Base-by-base conservation (phyloP, 2,797 vertebrate species). In the Karalla daura region DNA sequence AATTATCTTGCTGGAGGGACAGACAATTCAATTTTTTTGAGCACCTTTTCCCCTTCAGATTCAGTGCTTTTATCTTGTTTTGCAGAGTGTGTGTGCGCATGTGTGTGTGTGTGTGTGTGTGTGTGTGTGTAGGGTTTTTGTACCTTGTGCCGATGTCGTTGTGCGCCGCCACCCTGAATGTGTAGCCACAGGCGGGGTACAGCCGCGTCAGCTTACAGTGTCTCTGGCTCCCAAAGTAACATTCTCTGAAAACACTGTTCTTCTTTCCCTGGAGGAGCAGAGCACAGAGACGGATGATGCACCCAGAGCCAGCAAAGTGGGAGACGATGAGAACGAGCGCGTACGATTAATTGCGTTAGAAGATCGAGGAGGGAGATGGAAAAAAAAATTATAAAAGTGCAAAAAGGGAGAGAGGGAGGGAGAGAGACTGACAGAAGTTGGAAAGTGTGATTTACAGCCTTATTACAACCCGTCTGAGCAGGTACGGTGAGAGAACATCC, bases 211-310 rank as follows among this genome's bases (percentile, higher is more conserved):
- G 54, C 82, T 97, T 99, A 93, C 91, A 97, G 88, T 98, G 97
- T 89, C 96, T 95, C 91, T 97, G 97, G 93, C 89, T 96, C 61
- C 97, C 98, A 40, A 95, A 96, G 89, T 96, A 98, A 86, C 94
- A 99, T 90, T 98, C 95, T 93, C 95, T 94, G 92, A 99, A 99
- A 76, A 95, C 91, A 56, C 94, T 96, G 94, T 97, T 98, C 86
- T 96, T 95, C 87, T 97, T 99, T 51, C 97, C 98, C 98, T 99
- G 61, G n/a, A n/a, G n/a, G n/a, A n/a, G n/a, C n/a, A n/a, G n/a
- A n/a, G n/a, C n/a, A n/a, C 33, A 53, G 36, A 51, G 23, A 33
- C 21, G 2, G 32, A 40, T 30, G 55, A 5, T n/a, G 6, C 24
- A 12, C 14, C 39, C 25, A 15, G 5, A 39, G 3, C 25, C 25